These are phyloP conservation scores for Propithecus perrieri DNA, from an alignment of 2,797 vertebrate genomes.

Conservation along the genomic window DNA sequence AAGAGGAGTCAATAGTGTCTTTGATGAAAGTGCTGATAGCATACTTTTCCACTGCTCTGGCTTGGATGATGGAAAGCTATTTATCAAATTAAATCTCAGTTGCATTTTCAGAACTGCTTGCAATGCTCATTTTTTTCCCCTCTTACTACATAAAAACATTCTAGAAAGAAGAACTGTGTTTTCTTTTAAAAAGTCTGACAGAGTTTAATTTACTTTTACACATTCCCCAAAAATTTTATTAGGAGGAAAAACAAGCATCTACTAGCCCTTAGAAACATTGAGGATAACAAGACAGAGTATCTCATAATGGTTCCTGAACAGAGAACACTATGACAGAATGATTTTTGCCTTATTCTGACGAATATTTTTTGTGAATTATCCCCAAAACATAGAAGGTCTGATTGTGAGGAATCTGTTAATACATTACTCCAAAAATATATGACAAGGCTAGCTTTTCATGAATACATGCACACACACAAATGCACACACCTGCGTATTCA, in stretches of 20 bases:
- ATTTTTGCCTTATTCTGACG: background rate
- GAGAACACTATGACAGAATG: background rate
- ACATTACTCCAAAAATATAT: background rate
- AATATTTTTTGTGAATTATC: background rate
- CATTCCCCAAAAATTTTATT: constrained; percentile 41
- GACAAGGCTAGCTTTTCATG: background rate
- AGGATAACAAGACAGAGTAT: background rate
- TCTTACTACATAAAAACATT: constrained; percentile 50
- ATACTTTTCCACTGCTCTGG: constrained; percentile 17
- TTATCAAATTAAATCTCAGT: constrained; percentile 69
- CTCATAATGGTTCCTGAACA: background rate
- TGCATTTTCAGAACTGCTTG: constrained; percentile 66
- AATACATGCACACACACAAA: background rate
- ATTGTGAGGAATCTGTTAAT: background rate
- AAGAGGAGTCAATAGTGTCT: background rate
- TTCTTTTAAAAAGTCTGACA: constrained; percentile 58
- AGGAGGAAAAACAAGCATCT: background rate
- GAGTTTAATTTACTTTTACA: constrained; percentile 56
- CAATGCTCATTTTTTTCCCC: background rate
- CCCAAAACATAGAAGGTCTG: background rate
- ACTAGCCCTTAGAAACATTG: background rate
- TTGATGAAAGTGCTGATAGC: constrained; percentile 50
- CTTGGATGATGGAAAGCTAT: constrained; percentile 19
- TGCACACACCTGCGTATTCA: background rate
- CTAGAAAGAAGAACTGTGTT: constrained; percentile 50